Base-by-base conservation (phyloP, 2,797 vertebrate genomes). In the Lateolabrax maculatus region DNA sequence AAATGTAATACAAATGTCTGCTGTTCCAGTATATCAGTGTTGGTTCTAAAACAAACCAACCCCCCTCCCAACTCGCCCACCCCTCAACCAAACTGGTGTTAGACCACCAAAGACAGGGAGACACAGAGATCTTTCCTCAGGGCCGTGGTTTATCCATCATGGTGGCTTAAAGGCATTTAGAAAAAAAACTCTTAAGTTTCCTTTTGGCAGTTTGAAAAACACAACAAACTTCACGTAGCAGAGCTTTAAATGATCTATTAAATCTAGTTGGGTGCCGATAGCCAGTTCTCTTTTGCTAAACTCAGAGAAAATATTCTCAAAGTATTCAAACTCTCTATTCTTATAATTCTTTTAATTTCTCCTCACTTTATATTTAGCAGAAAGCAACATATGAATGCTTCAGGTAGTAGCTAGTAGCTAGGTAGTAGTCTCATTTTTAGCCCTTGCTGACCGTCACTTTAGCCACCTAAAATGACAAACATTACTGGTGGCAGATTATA, bases 51-150 rank as follows among this genome's bases (percentile, higher is more conserved):
- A 73, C 76, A 75, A 41, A 61, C 43, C 23, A 29, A 39, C 39
- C 37, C 27, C 25, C 51, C 13, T 6, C 31, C 31, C 9, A 15
- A 34, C 25, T 16, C 25, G 2, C 13, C 27, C 2, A 39, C 37
- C 5, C 36, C 19, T 65, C 83, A 56, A 9, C 39, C 55, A 55
- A 27, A 55, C 74, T 89, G 88, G 90, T 85, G 91, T 93, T 90
- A 92, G 93, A 90, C 95, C 96, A 96, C 95, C 96, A 97, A 97
- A 96, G 95, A 97, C 96, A 95, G 89, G 92, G 91, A 93, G 94
- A 95, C 91, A 90, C 18, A 23, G 15, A 58, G 16, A 19, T 71
- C 55, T 48, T 39, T 52, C 39, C 66, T 81, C 80, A 82, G 70
- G 51, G 58, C 67, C 46, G 71, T 65, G 37, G 8, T 44, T 58